Base-by-base conservation (phyloP, 2,797 vertebrate species). In the Eupleurogrammus muticus region DNA sequence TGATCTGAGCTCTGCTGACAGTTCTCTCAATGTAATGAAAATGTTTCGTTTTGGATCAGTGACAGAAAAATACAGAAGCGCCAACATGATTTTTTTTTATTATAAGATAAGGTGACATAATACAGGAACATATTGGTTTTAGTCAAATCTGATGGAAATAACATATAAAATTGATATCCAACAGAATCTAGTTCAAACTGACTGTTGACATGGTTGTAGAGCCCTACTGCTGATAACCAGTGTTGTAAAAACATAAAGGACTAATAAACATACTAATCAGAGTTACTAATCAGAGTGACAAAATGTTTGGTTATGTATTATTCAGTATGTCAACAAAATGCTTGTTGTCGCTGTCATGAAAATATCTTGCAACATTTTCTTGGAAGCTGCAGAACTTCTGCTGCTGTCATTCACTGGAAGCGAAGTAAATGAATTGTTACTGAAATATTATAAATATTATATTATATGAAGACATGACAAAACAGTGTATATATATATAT, bases 181-280 rank as follows among this genome's bases (percentile, higher is more conserved):
- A 7, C 28, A 24, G 17, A 23, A 14, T 70, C 28, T 36, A 17
- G 38, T 34, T 49, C 9, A 17, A 46, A 19, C 20, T 67, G 14
- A 56, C 1, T 1, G 19, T 9, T 70, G 20, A 77, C 52, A 52
- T 75, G 59, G 16, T 13, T 48, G 21, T 46, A 35, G 1, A 21
- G 32, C 1, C 1, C 34, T 5, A 0, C 12, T 7, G 6, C 32
- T 74, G 55, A 78, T 80, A 75, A 56, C 11, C 20, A 19, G 28
- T 0, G 44, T 21, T 47, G 38, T 47, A 32, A 83, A 78, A 7
- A 1, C 20, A 35, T 46, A 44, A 49, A 51, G 59, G 36, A 36
- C 58, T 16, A 54, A 19, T 70, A 21, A 63, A 74, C 71, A 34
- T 9, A 7, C 44, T 62, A 75, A 69, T 82, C 64, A 24, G 9